Base-by-base conservation (phyloP, 2,797 vertebrate genomes). In the Melanotaenia parkinsoni region DNA sequence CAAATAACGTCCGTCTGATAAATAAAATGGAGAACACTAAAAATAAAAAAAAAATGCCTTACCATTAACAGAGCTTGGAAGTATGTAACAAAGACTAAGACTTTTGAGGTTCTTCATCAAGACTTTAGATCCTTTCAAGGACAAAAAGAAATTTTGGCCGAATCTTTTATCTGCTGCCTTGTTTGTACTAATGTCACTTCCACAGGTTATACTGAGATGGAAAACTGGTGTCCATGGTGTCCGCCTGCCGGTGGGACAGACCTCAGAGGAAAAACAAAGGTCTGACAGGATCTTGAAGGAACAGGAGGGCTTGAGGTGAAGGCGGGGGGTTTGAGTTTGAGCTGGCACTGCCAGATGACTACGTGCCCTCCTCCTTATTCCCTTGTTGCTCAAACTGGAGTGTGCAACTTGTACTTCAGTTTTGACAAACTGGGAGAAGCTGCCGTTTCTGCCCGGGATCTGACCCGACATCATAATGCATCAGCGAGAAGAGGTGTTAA, bases 381-480 rank as follows among this genome's bases (percentile, higher is more conserved):
- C 11, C 45, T 65, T 45, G 0, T 50, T 28, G 20, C 62, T 69
- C 60, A 60, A 50, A 67, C 74, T 16, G 38, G 56, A 79, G 64
- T 45, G 35, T 40, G 35, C 57, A 47, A 61, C 62, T 35, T 58
- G 47, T 51, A 5, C 51, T 60, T 5, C 32, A 16, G n/a, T 74
- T 82, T 82, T 62, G 63, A 77, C 67, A 71, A 75, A 51, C 59
- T 20, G 50, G 63, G 67, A 80, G 84, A 82, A 81, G 60, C 33
- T 11, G 54, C 35, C 33, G 47, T 58, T 83, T 72, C 62, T 86
- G 81, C 81, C 85, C 86, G 60, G 10, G 13, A 51, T 60, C 76
- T 86, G 85, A 89, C 81, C 86, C 73, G 1, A 3, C 37, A 80
- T 91, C 89, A 82, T 74, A 80, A 74, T 0, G 60, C 64, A 91